Evolutionary conservation across 1,140 invertebrate genomes (phyloP).

Genomic region (Camponotus pennsylvanicus): DNA sequence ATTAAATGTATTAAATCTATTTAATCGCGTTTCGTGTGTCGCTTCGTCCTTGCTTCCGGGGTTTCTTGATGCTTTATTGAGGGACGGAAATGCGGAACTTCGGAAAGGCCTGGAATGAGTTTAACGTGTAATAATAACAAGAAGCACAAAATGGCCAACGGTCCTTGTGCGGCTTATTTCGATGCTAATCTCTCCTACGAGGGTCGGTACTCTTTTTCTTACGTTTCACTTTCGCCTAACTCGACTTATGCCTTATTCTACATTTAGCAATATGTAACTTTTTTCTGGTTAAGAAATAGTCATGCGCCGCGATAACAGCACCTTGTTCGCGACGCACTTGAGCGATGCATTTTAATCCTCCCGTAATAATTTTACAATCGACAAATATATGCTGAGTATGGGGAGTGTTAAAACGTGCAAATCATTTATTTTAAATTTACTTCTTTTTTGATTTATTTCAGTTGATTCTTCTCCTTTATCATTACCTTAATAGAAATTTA

Average conservation of each 20-base stretch:
- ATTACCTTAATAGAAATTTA: conserved; percentile 35
- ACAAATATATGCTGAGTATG: not conserved
- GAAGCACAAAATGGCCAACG: conserved; percentile 73
- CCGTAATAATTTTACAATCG: not conserved
- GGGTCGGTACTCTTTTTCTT: conserved; percentile 75
- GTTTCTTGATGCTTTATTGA: conserved; percentile 46
- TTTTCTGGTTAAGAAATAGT: conserved; percentile 77
- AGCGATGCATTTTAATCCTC: conserved; percentile 34
- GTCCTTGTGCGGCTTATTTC: conserved; percentile 79
- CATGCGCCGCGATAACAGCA: conserved; percentile 62
- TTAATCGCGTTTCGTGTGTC: not conserved
- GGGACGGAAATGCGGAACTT: conserved; percentile 56
- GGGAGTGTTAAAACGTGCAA: conserved; percentile 14
- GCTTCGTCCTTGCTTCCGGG: conserved; percentile 66
- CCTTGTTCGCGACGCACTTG: conserved; percentile 63
- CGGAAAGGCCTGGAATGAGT: conserved; percentile 60
- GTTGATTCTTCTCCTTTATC: not conserved
- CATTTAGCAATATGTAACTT: conserved; percentile 80
- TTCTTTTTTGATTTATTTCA: not conserved
- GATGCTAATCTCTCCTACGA: conserved; percentile 81
- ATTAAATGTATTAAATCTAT: conserved; percentile 36
- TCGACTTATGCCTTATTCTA: conserved; percentile 83
- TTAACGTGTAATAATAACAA: conserved; percentile 72
- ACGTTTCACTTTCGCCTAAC: conserved; percentile 79
- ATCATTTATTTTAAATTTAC: not conserved